These are phyloP conservation scores for Thomomys bottae DNA, from an alignment of 2,113 vertebrate species.

Conservation along the genomic window DNA sequence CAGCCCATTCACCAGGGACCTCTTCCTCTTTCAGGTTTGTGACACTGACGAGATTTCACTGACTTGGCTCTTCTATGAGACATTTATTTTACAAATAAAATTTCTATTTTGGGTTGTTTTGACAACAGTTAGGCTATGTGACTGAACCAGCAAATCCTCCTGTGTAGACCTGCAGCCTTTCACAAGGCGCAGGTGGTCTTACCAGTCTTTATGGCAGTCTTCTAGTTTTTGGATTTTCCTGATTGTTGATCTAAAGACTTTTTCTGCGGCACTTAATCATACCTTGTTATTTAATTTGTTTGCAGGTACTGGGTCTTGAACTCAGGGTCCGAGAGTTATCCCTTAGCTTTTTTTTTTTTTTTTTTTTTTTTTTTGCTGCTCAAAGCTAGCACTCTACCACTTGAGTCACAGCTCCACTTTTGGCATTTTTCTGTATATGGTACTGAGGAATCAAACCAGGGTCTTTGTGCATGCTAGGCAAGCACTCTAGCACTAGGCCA, in stretches of 20 bases:
- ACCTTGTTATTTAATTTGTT: not conserved
- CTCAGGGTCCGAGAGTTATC: too few species aligned
- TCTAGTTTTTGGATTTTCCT: not conserved
- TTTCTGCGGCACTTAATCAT: not conserved
- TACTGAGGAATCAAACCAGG: too few species aligned
- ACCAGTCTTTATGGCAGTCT: accelerated
- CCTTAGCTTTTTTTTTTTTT: too few species aligned
- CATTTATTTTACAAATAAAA: not conserved
- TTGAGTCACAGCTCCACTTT: too few species aligned
- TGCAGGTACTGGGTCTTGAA: too few species aligned
- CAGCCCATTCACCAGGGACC: not conserved
- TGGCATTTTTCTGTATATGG: too few species aligned
- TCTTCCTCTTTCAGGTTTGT: not conserved
- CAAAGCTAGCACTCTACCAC: too few species aligned
- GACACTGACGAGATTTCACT: not conserved
- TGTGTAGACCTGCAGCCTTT: not conserved
- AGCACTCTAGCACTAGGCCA: too few species aligned
- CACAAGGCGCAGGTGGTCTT: too few species aligned
- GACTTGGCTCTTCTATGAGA: not conserved
- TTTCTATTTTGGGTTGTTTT: not conserved
- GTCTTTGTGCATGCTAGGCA: too few species aligned
- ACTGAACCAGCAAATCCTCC: not conserved
- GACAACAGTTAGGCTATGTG: not conserved
- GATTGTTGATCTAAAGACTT: not conserved
- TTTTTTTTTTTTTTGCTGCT: too few species aligned